Evolutionary conservation across 2,113 vertebrate genomes (phyloP).

Genomic region (Butorides virescens): DNA sequence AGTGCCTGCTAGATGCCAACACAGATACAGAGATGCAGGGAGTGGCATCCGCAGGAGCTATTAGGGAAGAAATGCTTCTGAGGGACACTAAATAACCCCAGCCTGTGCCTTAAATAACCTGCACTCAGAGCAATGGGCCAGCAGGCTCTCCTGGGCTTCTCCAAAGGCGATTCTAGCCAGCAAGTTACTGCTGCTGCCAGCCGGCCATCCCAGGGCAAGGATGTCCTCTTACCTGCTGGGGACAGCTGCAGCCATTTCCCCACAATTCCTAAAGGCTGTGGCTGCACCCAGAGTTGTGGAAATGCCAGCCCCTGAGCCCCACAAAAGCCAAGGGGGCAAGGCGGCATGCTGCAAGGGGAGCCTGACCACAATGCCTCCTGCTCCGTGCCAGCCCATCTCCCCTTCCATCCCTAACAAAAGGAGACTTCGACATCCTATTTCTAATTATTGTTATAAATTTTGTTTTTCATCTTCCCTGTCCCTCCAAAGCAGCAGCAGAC

Average conservation of each 20-base stretch:
- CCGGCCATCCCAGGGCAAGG: background rate
- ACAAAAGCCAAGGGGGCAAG: rapidly evolving
- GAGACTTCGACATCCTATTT: background rate
- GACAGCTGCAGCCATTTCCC: background rate
- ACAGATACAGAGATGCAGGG: background rate
- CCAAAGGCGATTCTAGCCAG: background rate
- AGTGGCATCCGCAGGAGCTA: background rate
- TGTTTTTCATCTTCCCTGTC: background rate
- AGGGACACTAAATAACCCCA: background rate
- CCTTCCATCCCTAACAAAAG: background rate
- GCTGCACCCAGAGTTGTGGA: background rate
- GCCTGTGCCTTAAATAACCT: background rate
- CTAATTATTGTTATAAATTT: background rate
- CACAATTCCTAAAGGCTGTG: background rate
- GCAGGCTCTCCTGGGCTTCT: background rate
- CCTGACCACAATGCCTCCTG: background rate
- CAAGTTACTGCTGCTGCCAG: background rate
- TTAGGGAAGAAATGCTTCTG: background rate
- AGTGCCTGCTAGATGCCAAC: background rate
- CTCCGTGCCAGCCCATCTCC: background rate
- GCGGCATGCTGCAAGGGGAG: background rate
- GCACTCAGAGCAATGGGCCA: background rate
- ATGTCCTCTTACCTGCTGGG: background rate
- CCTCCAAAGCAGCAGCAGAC: background rate
- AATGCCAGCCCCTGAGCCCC: background rate